Base-by-base conservation (phyloP, 2,797 vertebrate genomes). In the Bradypus variegatus region DNA sequence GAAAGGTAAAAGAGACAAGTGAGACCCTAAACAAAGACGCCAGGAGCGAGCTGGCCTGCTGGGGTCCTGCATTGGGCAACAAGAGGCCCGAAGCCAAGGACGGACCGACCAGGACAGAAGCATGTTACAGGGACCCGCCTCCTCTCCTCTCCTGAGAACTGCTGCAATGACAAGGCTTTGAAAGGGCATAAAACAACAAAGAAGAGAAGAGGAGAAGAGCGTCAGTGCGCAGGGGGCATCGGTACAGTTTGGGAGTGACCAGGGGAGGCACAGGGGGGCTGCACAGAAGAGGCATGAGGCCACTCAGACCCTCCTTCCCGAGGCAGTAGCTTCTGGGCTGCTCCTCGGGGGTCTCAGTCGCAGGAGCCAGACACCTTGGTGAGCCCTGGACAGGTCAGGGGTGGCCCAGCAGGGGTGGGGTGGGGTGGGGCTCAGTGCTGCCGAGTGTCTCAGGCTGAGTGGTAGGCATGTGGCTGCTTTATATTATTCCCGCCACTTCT, bases 161-260 rank as follows among this genome's bases (percentile, higher is more conserved):
- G 53, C 3, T 50, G 55, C 18, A 16, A 7, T 19, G 18, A 58
- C 55, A 5, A 19, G 60, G 45, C 8, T 55, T n/a, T 78, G 60
- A 19, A 31, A 69, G 38, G 48, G 48, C 36, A 33, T 50, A 9
- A 19, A 15, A 25, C 15, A 53, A 53, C 27, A 31, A 18, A 0
- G 14, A 18, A 36, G 27, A 48, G 60, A 21, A 6, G 15, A 29
- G 11, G 33, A 48, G 60, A 14, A 8, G 15, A 29, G 11, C 3
- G 4, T 41, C 2, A 1, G 70, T 13, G 3, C 18, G 3, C 62
- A 0, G 10, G 60, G 55, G 55, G 6, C 2, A 18, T 8, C 89
- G 3, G 27, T 53, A 38, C 8, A 0, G 4, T 85, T 18, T 73
- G 16, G 53, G 50, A 55, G 19, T 55, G 53, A 18, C 53, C 53